Evolutionary conservation across 92 coral and sea anemone species (phyloP), one percentile per base, ranked within the genome.

Genomic region (Metridium senile): DNA sequence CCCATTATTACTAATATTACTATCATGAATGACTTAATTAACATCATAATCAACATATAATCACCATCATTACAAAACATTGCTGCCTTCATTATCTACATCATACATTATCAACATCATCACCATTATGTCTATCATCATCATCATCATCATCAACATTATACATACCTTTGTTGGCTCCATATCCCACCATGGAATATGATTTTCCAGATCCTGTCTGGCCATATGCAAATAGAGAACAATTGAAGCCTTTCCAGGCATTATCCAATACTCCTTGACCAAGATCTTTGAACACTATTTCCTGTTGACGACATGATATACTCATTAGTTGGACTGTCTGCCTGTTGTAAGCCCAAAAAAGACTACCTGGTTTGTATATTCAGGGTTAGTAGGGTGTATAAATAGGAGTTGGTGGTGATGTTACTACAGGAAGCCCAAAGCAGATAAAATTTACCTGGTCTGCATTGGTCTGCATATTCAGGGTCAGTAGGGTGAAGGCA

Each of bases 151-250:
- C 8, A 23, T 1, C 31, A 22, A 25, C 25, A 13, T 49, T n/a
- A n/a, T n/a, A n/a, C n/a, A 23, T 56, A 93, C 98, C 97, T 77
- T 93, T 93, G 58, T 93, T 93, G 43, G 79, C 82, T 2, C 97
- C 97, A 85, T 93, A 93, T 52, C 98, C 97, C 75, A 93, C 98
- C 90, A 93, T 93, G 27, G 98, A 93, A 77, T 93, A 93, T 7
- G 98, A 93, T 68, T 93, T 93, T 22, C 98, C 98, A 56, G 98
- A 93, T 46, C 98, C 98, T 43, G 98, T 93, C 76, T 93, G 98
- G 45, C 98, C 98, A 76, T 93, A 93, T 1, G 97, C 98, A 90
- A 93, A 93, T 83, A 93, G 74, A 0, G 98, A 93, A 59, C 98
- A 93, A 88, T 93, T 93, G 74, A 90, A 93, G 30, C 98, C 98